phyloP scores from a whole-genome alignment of 1,140 invertebrate species.

The Antheraea mylitta region DNA sequence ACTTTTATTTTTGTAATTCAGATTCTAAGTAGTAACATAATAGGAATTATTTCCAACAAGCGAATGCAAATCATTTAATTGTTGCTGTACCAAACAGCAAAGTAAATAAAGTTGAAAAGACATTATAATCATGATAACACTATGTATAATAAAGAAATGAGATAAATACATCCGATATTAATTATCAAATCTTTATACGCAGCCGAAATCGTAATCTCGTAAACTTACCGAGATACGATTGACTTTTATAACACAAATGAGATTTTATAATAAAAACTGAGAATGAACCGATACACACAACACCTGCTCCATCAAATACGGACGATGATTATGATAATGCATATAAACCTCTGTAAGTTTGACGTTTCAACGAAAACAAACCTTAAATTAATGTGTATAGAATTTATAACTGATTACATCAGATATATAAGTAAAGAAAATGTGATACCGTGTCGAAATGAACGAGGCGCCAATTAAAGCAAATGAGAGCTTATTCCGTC shows the following conservation, averaged over 20 bases:
- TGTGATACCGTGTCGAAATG: constrained; percentile 54
- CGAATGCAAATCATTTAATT: neutral
- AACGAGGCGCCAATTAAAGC: constrained; percentile 67
- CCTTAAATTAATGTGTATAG: constrained; percentile 38
- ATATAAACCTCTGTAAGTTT: constrained; percentile 45
- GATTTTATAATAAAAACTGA: constrained; percentile 74
- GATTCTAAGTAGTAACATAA: too few relatives aligned
- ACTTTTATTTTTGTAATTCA: too few relatives aligned
- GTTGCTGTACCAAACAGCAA: neutral
- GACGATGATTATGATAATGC: constrained; percentile 73
- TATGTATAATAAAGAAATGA: constrained; percentile 1
- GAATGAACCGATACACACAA: constrained; percentile 73
- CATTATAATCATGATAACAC: neutral
- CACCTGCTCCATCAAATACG: constrained; percentile 73
- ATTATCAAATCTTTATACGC: constrained; percentile 39
- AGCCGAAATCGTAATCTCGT: constrained; percentile 47
- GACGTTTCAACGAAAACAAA: constrained; percentile 40
- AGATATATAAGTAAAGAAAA: constrained; percentile 39
- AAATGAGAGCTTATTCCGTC: constrained; percentile 71
- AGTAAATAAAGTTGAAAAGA: constrained; percentile 2
- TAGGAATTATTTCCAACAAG: too few relatives aligned
- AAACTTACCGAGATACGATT: constrained; percentile 48
- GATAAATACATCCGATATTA: constrained; percentile 31
- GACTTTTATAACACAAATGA: constrained; percentile 61
- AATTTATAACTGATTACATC: constrained; percentile 36